Evolutionary conservation across 1,140 invertebrate species (phyloP), one percentile per base, ranked within the genome.

Genomic region (Leptestheria dahalacensis): DNA sequence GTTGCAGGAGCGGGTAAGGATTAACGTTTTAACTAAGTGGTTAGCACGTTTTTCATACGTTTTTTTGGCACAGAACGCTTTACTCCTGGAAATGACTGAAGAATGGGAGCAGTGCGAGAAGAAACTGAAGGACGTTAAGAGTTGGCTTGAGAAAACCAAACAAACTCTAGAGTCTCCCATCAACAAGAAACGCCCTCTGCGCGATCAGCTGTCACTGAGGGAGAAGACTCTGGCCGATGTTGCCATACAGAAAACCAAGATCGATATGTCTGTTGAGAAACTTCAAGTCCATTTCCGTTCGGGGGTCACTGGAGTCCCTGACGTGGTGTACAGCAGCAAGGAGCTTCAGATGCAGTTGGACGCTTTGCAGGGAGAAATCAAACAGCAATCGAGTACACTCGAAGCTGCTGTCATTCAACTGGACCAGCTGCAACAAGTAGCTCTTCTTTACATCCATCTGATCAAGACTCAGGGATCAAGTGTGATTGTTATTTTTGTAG

Each of bases 101-200:
- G 91, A 94, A 75, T 94, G 91, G 88, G 90, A 94, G 70, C 88
- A 93, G 72, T 96, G 90, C 72, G 91, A 96, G 70, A 85, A 81
- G 69, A 95, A 96, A 70, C 80, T 95, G 68, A 89, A 88, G 70
- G 91, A 95, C 64, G 86, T 90, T 15, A 82, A 81, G 59, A 75
- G 77, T 57, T 97, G 91, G 89, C 79, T 93, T 58, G 90, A 94
- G 55, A 91, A 92, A 65, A 83, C 88, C 25, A 78, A 80, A 61
- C 79, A 83, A 60, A 78, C 78, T 26, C 68, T 95, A 52, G 88
- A 92, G 52, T 85, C 82, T 25, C 79, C 81, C 26, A 84, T 84
- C 65, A 87, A 82, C 66, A 91, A 84, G 66, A 86, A 73, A 41
- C 88, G 86, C 67, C 84, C 88, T 1, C 71, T 93, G 49, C 75